Base-by-base conservation (phyloP, 1,140 invertebrate genomes). In the Drosophila bipectinata region DNA sequence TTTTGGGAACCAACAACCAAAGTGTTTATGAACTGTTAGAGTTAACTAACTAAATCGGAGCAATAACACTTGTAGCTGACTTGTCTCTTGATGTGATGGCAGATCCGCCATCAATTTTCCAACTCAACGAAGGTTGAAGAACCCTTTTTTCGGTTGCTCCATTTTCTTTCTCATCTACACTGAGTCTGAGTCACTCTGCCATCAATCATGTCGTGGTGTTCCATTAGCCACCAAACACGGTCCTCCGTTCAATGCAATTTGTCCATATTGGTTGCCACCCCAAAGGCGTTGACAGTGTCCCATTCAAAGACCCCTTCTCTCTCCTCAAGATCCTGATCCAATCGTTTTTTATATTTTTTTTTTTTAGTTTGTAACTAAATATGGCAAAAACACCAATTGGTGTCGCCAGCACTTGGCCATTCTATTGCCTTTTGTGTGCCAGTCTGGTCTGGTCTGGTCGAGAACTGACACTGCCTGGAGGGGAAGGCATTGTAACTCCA, bases 1-100 rank as follows among this genome's bases (percentile, higher is more conserved):
- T n/a, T 37, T 24, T 56, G 53, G 47, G 45, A 44, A 48, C 28
- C 18, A 18, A 3, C 1, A 8, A 18, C 53, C 10, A 32, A 74
- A 64, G 82, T 85, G 78, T 88, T 82, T 82, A 88, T 82, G 80
- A 87, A 87, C 82, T 87, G 82, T 87, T 87, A 88, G 83, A 87
- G 83, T 87, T 87, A 88, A 87, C 82, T 79, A 82, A 87, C 83
- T 87, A 87, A 87, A 82, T 88, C 83, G 83, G 83, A 82, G 71
- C 78, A 60, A 78, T 72, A 77, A 61, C 66, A 71, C 66, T 57
- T 44, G 41, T 10, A 44, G 12, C 1, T 32, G 49, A 34, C 8
- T 18, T 18, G 18, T 34, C 32, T 34, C 8, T 34, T 34, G 21
- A 39, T 28, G 21, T 21, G n/a, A 37, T 24, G 48, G 8, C 4